phyloP scores from a whole-genome alignment of 1,140 invertebrate species.

The Chionoecetes opilio region DNA sequence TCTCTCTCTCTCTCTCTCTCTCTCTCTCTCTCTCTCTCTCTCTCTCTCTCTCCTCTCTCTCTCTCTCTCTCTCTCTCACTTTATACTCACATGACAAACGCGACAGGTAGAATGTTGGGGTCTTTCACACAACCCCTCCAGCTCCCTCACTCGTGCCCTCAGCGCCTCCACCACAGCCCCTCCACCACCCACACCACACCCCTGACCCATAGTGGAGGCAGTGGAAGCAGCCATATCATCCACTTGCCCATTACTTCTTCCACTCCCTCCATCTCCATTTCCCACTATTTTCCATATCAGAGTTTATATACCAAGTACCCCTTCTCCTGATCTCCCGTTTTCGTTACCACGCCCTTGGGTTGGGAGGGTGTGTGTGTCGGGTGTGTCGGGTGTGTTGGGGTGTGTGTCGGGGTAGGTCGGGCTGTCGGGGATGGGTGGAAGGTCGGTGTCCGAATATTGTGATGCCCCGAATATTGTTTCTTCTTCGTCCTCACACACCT shows the following conservation, averaged over 20 bases:
- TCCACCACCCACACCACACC: not conserved
- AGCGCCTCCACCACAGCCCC: conserved; percentile 90
- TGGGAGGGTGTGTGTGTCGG: not conserved
- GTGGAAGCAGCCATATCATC: not conserved
- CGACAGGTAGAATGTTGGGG: conserved; percentile 83
- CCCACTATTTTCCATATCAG: not conserved
- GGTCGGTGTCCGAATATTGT: conserved; percentile 92
- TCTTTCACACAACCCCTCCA: conserved; percentile 85
- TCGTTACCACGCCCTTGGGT: too few species aligned
- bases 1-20: too few species aligned
- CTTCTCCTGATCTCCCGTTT: not conserved
- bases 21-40: too few species aligned
- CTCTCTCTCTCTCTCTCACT: too few species aligned
- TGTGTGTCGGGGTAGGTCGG: not conserved
- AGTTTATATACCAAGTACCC: not conserved
- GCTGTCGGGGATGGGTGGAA: conserved; percentile 82
- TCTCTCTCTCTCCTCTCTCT: too few species aligned
- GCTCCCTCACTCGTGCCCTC: conserved; percentile 88
- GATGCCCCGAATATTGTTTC: conserved; percentile 91
- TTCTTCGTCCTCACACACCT: conserved; percentile 91
- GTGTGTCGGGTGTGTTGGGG: not conserved
- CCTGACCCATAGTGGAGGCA: not conserved
- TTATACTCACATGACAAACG: conserved; percentile 76
- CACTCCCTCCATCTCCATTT: not conserved
- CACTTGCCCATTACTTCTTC: not conserved